Conservation (phyloP, 2,888 invertebrate genomes). For the Nyleta sp. region DNA sequence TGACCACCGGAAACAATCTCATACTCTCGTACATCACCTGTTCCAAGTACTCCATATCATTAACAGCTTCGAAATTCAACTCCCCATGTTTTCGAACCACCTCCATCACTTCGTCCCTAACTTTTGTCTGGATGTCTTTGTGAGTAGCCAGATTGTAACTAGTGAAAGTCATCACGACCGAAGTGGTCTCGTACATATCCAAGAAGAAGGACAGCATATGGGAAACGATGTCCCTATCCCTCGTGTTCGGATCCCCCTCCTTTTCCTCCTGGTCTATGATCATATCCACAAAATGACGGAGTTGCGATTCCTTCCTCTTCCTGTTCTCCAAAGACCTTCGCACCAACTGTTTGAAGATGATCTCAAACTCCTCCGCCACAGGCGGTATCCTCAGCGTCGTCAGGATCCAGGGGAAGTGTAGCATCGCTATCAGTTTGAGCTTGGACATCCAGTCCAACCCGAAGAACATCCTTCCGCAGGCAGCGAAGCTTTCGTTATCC, state of each 20-base stretch:
- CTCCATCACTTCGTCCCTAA: slow-evolving; percentile 81
- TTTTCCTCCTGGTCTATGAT: slow-evolving; percentile 80
- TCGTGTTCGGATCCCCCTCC: slow-evolving; percentile 75
- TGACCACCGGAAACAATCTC: slow-evolving; percentile 60
- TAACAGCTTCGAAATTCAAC: slow-evolving; percentile 81
- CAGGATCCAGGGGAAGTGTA: slow-evolving; percentile 26
- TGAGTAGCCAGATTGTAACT: slow-evolving; percentile 82
- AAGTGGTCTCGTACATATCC: slow-evolving; percentile 84
- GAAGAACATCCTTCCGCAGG: slow-evolving; percentile 26
- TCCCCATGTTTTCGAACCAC: slow-evolving; percentile 74
- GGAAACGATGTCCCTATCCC: slow-evolving; percentile 59
- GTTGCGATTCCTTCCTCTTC: not conserved
- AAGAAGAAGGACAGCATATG: slow-evolving; percentile 83
- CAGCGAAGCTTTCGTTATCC: slow-evolving; percentile 9
- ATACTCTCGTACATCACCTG: slow-evolving; percentile 78
- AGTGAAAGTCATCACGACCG: slow-evolving; percentile 81
- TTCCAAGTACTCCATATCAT: slow-evolving; percentile 83
- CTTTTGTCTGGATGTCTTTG: slow-evolving; percentile 80
- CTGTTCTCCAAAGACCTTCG: not conserved
- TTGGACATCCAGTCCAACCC: not conserved
- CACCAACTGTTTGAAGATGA: slow-evolving; percentile 74
- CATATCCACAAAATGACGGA: slow-evolving; percentile 75
- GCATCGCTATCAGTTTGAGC: not conserved
- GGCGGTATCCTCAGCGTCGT: slow-evolving; percentile 74
- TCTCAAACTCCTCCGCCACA: slow-evolving; percentile 72